Base-by-base conservation (phyloP, 2,797 vertebrate genomes). In the Sebastes variabilis region DNA sequence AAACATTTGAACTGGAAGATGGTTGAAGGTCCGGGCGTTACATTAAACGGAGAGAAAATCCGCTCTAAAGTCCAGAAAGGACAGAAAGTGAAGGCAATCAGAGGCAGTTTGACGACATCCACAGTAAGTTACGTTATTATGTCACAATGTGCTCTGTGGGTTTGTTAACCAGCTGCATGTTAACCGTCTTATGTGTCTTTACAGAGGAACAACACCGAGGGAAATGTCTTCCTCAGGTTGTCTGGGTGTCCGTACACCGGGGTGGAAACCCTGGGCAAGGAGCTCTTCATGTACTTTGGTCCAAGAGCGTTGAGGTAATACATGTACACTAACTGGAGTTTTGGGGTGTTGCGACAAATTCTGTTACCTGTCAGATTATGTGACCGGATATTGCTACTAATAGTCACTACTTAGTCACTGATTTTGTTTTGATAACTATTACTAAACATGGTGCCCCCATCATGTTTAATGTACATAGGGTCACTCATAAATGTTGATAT, bases 221-320 rank as follows among this genome's bases (percentile, higher is more conserved):
- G 82, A 22, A 71, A 79, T 13, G 82, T 82, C 30, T 89, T 88
- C 86, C 79, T n/a, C 0, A 5, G 82, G 52, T 80, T 95, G 3
- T 0, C 6, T 8, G 96, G 96, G 9, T 89, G 77, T 72, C 70
- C 87, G 52, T 99, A 94, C 93, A 93, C 84, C 22, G 97, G 96
- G 0, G 97, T 96, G 24, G 94, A 97, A 71, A 98, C 97, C 1
- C 79, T 98, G 80, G 98, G 98, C 55, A 99, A 99, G 79, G 98
- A 99, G 75, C 96, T 99, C 49, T 99, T 99, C 85, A 76, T 99
- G 91, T 97, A 96, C 92, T 99, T 98, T 85, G 98, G 97, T 71
- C 36, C 86, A 9, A 97, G 87, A 88, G 95, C 97, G 75, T 90
- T 99, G 75, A 95, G 97, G 98, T 66, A 66, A 42, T 42, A 25